Evolutionary conservation across 1,140 invertebrate species (phyloP).

Genomic region (Neodiprion pinetum): DNA sequence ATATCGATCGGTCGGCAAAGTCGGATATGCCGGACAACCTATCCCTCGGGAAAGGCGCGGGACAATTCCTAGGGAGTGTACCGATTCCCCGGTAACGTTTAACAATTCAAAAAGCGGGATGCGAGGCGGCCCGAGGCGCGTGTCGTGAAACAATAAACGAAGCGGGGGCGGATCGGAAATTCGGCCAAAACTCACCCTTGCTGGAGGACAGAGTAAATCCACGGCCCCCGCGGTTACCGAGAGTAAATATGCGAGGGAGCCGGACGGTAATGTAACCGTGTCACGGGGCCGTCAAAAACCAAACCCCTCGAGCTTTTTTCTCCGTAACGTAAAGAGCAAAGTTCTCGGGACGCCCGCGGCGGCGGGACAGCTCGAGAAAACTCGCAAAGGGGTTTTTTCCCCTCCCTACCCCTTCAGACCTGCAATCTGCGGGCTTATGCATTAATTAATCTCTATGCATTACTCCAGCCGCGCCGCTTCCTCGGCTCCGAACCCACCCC

Average conservation of each 20-base stretch:
- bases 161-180: background rate
- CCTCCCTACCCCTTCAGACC: background rate
- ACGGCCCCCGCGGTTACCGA: background rate
- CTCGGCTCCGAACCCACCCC: too few relatives aligned
- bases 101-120: background rate
- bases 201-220: background rate
- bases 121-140: background rate
- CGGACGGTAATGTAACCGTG: background rate
- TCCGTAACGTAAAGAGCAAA: background rate
- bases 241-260: background rate
- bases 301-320: background rate
- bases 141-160: background rate
- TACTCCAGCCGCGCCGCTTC: background rate
- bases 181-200: background rate
- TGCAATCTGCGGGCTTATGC: background rate
- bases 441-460: conserved; percentile 8
- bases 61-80: background rate
- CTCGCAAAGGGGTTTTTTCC: background rate
- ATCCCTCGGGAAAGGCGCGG: background rate
- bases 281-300: background rate
- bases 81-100: background rate
- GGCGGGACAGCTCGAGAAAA: background rate
- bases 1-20: too few relatives aligned
- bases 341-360: background rate
- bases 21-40: too few relatives aligned